A percentile compares a stretch with the other conserved stretches of the same genome.
Conservation (phyloP, 2,113 vertebrate species). For the Gnathonemus longibarbis region DNA sequence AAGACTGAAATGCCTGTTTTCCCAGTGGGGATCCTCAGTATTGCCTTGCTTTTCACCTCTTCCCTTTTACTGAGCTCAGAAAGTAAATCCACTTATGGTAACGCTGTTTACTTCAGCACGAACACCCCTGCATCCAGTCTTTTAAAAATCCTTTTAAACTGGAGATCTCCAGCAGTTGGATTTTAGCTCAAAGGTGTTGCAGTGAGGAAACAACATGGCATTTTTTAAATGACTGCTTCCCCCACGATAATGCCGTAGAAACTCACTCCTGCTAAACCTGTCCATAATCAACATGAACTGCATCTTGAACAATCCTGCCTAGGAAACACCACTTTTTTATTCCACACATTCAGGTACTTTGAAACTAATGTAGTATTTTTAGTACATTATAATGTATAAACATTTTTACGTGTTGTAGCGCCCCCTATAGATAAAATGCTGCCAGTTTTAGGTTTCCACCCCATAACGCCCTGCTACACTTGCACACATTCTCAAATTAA, state of each 20-base stretch:
- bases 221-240: background rate
- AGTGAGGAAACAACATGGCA: background rate
- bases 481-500: background rate
- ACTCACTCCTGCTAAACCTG: background rate
- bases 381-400: too few relatives aligned
- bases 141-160: background rate
- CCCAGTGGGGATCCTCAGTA: background rate
- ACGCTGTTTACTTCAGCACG: background rate
- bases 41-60: background rate
- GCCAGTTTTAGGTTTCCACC: background rate
- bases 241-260: background rate
- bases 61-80: background rate
- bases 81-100: slow-evolving; percentile 4
- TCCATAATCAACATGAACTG: slow-evolving; percentile 5
- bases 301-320: background rate
- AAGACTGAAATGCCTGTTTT: background rate
- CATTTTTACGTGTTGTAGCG: background rate
- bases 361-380: background rate
- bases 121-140: background rate
- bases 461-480: background rate
- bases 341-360: background rate
- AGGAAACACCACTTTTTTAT: background rate
- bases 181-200: background rate
- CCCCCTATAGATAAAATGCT: background rate
- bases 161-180: background rate